Evolutionary conservation across 2,888 invertebrate genomes (phyloP).

Genomic region (Agonopterix heracliana): DNA sequence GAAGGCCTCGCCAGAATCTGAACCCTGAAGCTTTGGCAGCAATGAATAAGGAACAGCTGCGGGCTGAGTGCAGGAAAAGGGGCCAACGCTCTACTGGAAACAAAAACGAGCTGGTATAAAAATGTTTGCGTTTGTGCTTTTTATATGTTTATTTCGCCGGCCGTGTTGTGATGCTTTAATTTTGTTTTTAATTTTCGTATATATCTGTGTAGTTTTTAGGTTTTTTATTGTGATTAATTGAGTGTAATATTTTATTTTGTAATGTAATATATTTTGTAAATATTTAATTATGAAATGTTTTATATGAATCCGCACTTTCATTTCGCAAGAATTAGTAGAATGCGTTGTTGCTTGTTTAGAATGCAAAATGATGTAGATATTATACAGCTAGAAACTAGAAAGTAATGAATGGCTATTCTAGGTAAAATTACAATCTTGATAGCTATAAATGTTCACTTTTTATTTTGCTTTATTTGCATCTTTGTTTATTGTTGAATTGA

Average conservation of each 20-base stretch:
- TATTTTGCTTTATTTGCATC: no score
- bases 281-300: not conserved
- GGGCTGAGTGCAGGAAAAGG: slow-evolving; percentile 80
- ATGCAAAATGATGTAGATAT: no score
- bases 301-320: not conserved
- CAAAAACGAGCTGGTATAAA: slow-evolving; percentile 82
- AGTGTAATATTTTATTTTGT: not conserved
- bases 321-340: not conserved
- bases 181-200: slow-evolving; percentile 24
- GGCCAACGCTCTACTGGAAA: slow-evolving; percentile 82
- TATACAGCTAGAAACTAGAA: no score
- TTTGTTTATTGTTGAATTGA: no score
- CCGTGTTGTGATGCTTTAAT: slow-evolving; percentile 52
- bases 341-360: no score
- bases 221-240: slow-evolving; percentile 6
- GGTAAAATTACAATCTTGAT: no score
- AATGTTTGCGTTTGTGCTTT: slow-evolving; percentile 54
- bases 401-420: no score
- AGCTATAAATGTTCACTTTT: no score
- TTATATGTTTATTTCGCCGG: slow-evolving; percentile 40
- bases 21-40: slow-evolving; percentile 71
- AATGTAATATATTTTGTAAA: slow-evolving; percentile 1
- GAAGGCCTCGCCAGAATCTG: slow-evolving; percentile 58
- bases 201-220: slow-evolving; percentile 8
- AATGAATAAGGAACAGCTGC: slow-evolving; percentile 82